A percentile compares a stretch with the other conserved stretches of the same genome.
phyloP scores from a whole-genome alignment of 1,140 invertebrate species.

The Drosophila pandora region DNA sequence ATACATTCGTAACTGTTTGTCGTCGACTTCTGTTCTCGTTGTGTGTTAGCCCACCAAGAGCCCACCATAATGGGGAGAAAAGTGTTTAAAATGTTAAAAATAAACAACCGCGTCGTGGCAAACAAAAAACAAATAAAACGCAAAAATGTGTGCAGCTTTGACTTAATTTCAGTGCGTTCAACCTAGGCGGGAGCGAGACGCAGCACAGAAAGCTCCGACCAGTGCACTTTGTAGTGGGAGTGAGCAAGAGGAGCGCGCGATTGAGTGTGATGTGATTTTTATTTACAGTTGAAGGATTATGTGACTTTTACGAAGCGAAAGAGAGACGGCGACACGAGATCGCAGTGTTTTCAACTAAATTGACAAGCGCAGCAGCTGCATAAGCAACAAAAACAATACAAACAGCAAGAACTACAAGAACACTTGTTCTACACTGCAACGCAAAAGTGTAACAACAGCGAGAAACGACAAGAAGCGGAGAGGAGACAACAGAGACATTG shows the following conservation, averaged over 20 bases:
- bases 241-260: constrained; percentile 3
- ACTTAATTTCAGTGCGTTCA: constrained; percentile 84
- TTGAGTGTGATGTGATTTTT: constrained; percentile 43
- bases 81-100: constrained; percentile 33
- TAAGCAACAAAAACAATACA: constrained; percentile 19
- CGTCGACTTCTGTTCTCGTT: constrained; percentile 1
- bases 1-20: constrained; percentile 4
- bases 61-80: constrained; percentile 12
- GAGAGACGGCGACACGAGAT: constrained; percentile 43
- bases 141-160: constrained; percentile 74
- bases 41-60: neutral
- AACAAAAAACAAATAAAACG: constrained; percentile 48
- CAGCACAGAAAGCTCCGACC: constrained; percentile 23
- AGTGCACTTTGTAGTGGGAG: constrained; percentile 19
- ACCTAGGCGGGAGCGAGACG: constrained; percentile 47
- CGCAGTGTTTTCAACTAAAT: constrained; percentile 41
- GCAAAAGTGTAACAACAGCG: constrained; percentile 61
- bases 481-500: constrained; percentile 2
- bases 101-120: constrained; percentile 35
- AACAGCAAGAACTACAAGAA: constrained; percentile 4
- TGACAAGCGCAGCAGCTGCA: constrained; percentile 46
- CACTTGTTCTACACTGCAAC: constrained; percentile 53
- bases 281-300: constrained; percentile 78
- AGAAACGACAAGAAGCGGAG: constrained; percentile 1
- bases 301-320: constrained; percentile 63